Conservation (phyloP, 2,888 invertebrate species). For the Agonopterix heracliana region DNA sequence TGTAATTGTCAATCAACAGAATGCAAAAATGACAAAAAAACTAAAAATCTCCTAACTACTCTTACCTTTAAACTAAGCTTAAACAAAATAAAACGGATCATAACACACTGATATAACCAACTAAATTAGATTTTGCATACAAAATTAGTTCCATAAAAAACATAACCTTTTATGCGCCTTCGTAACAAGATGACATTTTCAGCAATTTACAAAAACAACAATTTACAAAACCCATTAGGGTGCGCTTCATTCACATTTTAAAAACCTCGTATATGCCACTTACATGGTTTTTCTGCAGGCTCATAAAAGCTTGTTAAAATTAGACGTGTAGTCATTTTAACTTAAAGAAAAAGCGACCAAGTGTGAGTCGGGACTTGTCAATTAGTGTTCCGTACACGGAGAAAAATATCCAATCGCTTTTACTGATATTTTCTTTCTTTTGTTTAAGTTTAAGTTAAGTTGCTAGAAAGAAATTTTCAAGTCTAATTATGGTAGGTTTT, state of each 20-base stretch:
- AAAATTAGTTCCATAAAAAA: conserved; percentile 34
- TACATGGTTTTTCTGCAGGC: neutral
- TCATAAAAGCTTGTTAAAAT: neutral
- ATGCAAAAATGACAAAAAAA: too few relatives aligned
- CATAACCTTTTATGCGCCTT: conserved; percentile 42
- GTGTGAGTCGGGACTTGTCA: too few relatives aligned
- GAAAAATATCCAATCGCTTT: too few relatives aligned
- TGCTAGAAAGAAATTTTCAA: too few relatives aligned
- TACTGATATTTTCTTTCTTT: too few relatives aligned
- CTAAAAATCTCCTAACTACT: too few relatives aligned
- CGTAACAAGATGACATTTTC: conserved; percentile 10
- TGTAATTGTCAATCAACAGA: too few relatives aligned
- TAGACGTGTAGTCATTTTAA: neutral
- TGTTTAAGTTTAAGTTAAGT: too few relatives aligned
- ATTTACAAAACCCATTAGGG: conserved; percentile 2
- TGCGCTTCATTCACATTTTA: conserved; percentile 6
- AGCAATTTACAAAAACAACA: neutral
- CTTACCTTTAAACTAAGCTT: neutral
- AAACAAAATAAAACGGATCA: neutral
- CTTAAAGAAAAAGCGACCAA: too few relatives aligned
- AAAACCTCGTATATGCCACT: neutral
- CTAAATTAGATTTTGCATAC: conserved; percentile 36
- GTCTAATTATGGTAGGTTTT: too few relatives aligned
- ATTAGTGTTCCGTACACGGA: too few relatives aligned
- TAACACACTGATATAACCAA: conserved; percentile 13